Conservation (phyloP, 2,113 vertebrate species). For the Vulpes lagopus region DNA sequence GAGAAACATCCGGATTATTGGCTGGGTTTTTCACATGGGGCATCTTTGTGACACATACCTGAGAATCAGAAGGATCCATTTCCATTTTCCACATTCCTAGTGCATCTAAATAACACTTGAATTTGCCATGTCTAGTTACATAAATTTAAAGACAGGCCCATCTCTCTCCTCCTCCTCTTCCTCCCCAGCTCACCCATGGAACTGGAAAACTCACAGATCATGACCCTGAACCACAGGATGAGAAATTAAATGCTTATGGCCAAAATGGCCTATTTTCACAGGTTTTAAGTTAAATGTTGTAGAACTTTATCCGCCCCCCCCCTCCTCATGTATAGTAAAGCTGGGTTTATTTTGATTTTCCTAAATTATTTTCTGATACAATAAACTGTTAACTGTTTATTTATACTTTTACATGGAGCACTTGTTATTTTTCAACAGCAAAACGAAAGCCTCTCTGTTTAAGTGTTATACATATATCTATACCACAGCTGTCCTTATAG, state of each 20-base stretch:
- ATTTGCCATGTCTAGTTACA: not conserved
- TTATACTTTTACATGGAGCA: constrained; percentile 75
- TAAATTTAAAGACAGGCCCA: not conserved
- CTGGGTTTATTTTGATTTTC: constrained; percentile 82
- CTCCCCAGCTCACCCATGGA: not conserved
- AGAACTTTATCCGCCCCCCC: constrained; percentile 45
- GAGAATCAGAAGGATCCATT: not conserved
- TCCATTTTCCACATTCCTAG: rapidly evolving
- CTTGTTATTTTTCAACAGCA: constrained; percentile 72
- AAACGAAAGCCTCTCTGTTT: not conserved
- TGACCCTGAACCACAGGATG: not conserved
- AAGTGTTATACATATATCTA: not conserved
- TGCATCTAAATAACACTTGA: rapidly evolving
- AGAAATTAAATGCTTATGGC: rapidly evolving
- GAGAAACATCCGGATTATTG: not conserved
- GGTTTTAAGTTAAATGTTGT: constrained; percentile 73
- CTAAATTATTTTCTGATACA: constrained; percentile 83
- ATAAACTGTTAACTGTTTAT: constrained; percentile 81
- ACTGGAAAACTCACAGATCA: constrained; percentile 55
- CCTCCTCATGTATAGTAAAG: constrained; percentile 69
- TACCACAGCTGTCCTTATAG: not conserved
- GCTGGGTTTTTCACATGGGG: not conserved
- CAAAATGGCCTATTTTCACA: constrained; percentile 71
- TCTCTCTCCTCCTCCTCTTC: not conserved
- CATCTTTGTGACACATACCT: too few relatives aligned